These are phyloP conservation scores for Trissoscelio sp. DNA, from an alignment of 2,888 invertebrate species.

Conservation along the genomic window DNA sequence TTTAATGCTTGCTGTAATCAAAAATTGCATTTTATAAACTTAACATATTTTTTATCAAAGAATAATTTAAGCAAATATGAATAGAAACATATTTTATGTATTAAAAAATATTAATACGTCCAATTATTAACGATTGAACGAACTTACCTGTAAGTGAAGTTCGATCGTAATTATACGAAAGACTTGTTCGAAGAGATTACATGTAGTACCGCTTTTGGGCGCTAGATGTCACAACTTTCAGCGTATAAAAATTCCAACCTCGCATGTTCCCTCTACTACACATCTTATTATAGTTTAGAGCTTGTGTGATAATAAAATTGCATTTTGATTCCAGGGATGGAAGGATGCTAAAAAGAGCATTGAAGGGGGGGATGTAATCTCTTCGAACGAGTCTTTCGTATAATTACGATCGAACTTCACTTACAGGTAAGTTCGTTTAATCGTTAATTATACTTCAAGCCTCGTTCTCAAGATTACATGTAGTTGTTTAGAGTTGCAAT, in stretches of 20 bases:
- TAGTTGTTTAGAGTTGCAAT: conserved; percentile 55
- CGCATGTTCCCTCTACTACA: not conserved
- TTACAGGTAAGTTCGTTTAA: conserved; percentile 34
- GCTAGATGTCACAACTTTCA: conserved; percentile 42
- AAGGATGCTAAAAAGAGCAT: conserved; percentile 2
- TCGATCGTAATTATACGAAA: not conserved
- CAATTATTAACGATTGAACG: too few relatives aligned
- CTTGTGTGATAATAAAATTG: conserved; percentile 28
- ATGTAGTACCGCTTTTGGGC: conserved; percentile 36
- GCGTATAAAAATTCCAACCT: conserved; percentile 14
- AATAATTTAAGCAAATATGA: too few relatives aligned
- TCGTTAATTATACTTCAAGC: conserved; percentile 33
- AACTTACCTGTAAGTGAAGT: too few relatives aligned
- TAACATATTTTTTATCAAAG: too few relatives aligned
- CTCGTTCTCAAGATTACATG: conserved; percentile 46
- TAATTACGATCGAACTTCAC: conserved; percentile 36
- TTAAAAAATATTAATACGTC: too few relatives aligned
- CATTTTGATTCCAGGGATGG: conserved; percentile 5
- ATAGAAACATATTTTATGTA: too few relatives aligned
- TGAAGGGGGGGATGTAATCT: conserved; percentile 12
- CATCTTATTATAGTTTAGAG: conserved; percentile 25
- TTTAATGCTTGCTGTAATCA: too few relatives aligned
- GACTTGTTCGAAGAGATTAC: conserved; percentile 41
- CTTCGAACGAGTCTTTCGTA: conserved; percentile 41
- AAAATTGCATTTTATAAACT: too few relatives aligned